Conservation (phyloP, 1,140 invertebrate species). For the Apis cerana region DNA sequence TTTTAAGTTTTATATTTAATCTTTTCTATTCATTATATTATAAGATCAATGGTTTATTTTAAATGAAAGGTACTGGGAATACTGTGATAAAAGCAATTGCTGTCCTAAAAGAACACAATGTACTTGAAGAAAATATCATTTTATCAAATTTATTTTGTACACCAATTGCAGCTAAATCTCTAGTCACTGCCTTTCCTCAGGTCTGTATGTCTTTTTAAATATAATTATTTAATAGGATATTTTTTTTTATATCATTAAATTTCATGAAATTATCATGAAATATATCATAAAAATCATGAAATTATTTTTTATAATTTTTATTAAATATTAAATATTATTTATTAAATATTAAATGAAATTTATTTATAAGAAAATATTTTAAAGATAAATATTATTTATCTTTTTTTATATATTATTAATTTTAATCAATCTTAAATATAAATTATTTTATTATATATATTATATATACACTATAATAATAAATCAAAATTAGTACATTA, state of each 20-base stretch:
- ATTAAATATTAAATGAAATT: no score
- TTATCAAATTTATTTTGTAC: slow-evolving; percentile 98
- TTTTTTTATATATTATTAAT: no score
- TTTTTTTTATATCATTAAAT: neutral
- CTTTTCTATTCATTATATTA: neutral
- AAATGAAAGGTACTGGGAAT: slow-evolving; percentile 89
- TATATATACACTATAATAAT: no score
- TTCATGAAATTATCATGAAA: no score
- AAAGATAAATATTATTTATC: no score
- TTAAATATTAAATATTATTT: neutral
- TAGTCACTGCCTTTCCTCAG: slow-evolving; percentile 93
- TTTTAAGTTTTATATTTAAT: neutral
- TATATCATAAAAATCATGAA: no score
- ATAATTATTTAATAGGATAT: neutral
- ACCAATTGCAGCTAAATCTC: slow-evolving; percentile 92
- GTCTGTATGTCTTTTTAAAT: slow-evolving; percentile 70
- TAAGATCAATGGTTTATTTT: slow-evolving; percentile 15
- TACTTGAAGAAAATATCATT: slow-evolving; percentile 96
- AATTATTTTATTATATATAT: no score
- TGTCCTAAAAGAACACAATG: slow-evolving; percentile 95
- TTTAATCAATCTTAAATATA: no score
- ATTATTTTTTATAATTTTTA: neutral
- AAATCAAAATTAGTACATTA: no score
- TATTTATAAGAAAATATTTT: no score
- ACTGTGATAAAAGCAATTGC: slow-evolving; percentile 96